Conservation (phyloP, 1,140 invertebrate species). For the Drosophila lacertosa region DNA sequence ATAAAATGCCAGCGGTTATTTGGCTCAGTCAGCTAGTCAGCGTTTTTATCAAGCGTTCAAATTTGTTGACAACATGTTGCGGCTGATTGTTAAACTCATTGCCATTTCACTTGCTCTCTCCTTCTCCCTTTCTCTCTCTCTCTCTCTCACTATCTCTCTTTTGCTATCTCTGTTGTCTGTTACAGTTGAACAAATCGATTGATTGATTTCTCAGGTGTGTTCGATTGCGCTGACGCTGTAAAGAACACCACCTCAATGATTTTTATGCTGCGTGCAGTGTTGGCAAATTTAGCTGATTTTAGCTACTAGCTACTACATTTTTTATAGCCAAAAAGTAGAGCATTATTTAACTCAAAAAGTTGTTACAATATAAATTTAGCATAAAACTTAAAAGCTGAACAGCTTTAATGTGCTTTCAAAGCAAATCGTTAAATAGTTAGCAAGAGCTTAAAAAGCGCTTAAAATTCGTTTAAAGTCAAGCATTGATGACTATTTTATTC, state of each 20-base stretch:
- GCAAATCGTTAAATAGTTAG: not conserved
- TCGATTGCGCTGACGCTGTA: conserved; percentile 55
- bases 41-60: conserved; percentile 66
- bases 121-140: not conserved
- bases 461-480: not conserved
- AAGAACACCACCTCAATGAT: conserved; percentile 39
- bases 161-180: conserved; percentile 36
- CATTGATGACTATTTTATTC: not conserved
- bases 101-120: conserved; percentile 10
- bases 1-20: conserved; percentile 58
- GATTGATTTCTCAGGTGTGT: conserved; percentile 81
- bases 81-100: conserved; percentile 57
- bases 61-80: conserved; percentile 81
- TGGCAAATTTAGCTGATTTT: conserved; percentile 21
- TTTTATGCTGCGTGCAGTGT: conserved; percentile 31
- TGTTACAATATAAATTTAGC: not conserved
- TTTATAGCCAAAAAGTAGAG: not conserved
- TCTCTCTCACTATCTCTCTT: too few relatives aligned
- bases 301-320: conserved; percentile 1
- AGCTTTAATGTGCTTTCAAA: not conserved
- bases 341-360: too few relatives aligned
- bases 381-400: not conserved
- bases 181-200: conserved; percentile 79
- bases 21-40: conserved; percentile 61
- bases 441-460: not conserved